Evolutionary conservation across 2,888 invertebrate species (phyloP), one percentile per base, ranked within the genome.

Genomic region (Andrena fulva): DNA sequence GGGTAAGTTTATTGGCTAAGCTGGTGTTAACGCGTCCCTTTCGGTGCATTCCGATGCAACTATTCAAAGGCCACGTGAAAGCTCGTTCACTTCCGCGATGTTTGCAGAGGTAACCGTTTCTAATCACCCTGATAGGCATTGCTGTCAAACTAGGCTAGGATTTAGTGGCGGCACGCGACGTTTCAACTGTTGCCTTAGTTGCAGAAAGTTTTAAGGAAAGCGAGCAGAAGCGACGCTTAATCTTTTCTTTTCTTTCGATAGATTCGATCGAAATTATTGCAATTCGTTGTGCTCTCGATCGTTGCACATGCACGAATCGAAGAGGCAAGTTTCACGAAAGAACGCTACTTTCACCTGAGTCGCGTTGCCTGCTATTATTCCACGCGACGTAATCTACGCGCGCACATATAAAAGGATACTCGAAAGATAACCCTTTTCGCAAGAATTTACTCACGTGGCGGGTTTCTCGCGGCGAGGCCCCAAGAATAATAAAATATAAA

Each of bases 241-340:
- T 83, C 67, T 10, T 4, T 12, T 59, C 31, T 50, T 73, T 74
- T 74, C 72, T 68, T 50, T 64, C 31, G n/a, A 33, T 73, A 29
- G 59, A 35, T 76, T 70, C 33, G 69, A 56, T 80, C 56, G 72
- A 69, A 81, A 86, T 50, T 48, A 16, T 59, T 66, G 29, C 63
- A 10, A 52, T 24, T 54, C 16, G 52, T 6, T 56, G 4, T 6
- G 10, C 10, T 35, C 12, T 50, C 24, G 35, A 76, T 77, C 52
- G 56, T 3, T 42, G 42, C 12, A 16, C 12, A 42, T 16, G 12
- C 16, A 5, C 16, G 31, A 3, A 31, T 20, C 31, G n/a, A 62
- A 10, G 8, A n/a, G 42, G 12, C 42, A 42, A 16, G 42, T 16
- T 16, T 16, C 42, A 5, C 42, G 42, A 42, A 42, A 16, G 16